phyloP scores from a whole-genome alignment of 53 echinoderm and acorn worm species.

The Echinometra lucunter region DNA sequence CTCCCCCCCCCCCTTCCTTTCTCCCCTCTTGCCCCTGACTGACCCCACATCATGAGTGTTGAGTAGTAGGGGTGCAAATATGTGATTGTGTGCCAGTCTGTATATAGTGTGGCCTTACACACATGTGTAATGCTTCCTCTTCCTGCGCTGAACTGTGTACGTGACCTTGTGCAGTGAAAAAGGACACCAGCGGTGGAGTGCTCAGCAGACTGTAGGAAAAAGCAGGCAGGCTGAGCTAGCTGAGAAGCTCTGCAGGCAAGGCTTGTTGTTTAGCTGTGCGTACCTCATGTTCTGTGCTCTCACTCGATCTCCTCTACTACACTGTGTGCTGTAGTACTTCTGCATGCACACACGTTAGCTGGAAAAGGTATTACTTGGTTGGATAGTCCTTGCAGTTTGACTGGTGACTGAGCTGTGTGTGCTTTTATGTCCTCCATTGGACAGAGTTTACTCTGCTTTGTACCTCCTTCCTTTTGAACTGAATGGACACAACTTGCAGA shows the following conservation, averaged over 20 bases:
- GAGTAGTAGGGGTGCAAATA: constrained; percentile 17
- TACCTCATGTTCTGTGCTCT: background rate
- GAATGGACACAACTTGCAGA: background rate
- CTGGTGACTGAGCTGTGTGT: background rate
- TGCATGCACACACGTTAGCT: constrained; percentile 14
- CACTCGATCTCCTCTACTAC: background rate
- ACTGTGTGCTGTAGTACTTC: background rate
- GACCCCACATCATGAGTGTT: background rate
- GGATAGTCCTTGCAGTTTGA: constrained; percentile 24
- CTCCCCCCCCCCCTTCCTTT: background rate
- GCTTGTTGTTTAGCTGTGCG: constrained; percentile 48
- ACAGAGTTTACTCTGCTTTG: background rate
- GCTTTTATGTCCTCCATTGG: background rate
- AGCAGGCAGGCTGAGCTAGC: constrained; percentile 18
- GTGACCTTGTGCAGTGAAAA: constrained; percentile 54
- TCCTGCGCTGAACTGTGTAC: constrained; percentile 48
- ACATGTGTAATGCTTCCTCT: constrained; percentile 59
- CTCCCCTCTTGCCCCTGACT: constrained; percentile 8
- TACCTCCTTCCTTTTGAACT: background rate
- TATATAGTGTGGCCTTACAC: constrained; percentile 23
- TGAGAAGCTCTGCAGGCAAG: constrained; percentile 5
- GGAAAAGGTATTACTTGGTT: constrained; percentile 22
- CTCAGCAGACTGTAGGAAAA: constrained; percentile 38
- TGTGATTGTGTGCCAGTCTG: constrained; percentile 29
- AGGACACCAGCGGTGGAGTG: constrained; percentile 31